These are phyloP conservation scores for Chirona hameri DNA, from an alignment of 2,888 invertebrate genomes.

Conservation along the genomic window DNA sequence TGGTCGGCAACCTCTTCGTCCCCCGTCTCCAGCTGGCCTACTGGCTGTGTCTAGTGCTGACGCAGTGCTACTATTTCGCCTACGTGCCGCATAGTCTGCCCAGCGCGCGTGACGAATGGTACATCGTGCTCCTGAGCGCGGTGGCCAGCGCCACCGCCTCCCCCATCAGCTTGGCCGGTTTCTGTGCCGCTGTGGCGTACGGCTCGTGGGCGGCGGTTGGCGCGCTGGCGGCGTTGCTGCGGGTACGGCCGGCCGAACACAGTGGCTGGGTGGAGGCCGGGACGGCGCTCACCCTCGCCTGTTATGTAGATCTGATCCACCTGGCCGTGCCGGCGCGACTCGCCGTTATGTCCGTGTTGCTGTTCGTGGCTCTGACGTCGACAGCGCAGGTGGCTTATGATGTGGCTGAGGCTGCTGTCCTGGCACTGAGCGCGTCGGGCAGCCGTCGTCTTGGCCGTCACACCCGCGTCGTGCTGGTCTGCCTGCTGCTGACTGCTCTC, in stretches of 20 bases:
- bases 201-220: conserved; percentile 48
- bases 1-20: conserved; percentile 50
- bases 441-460: conserved; percentile 47
- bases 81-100: conserved; percentile 37
- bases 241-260: conserved; percentile 40
- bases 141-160: conserved; percentile 51
- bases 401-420: conserved; percentile 52
- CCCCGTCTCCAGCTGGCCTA: conserved; percentile 52
- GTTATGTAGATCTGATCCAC: conserved; percentile 53
- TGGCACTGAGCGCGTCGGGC: conserved; percentile 51
- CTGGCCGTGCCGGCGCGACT: conserved; percentile 51
- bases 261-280: conserved; percentile 54
- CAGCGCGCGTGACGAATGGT: conserved; percentile 45
- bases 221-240: conserved; percentile 45
- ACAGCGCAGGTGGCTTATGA: conserved; percentile 56
- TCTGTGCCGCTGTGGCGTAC: conserved; percentile 53
- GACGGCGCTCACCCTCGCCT: conserved; percentile 53
- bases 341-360: conserved; percentile 52
- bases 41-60: conserved; percentile 51
- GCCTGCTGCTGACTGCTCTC: conserved; percentile 48
- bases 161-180: conserved; percentile 52
- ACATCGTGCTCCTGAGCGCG: conserved; percentile 47
- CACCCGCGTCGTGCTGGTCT: conserved; percentile 47
- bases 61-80: conserved; percentile 46
- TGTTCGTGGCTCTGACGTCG: conserved; percentile 55